Percentiles rank a stretch among this genome's conserved stretches.
phyloP scores from a whole-genome alignment of 2,113 vertebrate genomes.

The Cnemophilus loriae region DNA sequence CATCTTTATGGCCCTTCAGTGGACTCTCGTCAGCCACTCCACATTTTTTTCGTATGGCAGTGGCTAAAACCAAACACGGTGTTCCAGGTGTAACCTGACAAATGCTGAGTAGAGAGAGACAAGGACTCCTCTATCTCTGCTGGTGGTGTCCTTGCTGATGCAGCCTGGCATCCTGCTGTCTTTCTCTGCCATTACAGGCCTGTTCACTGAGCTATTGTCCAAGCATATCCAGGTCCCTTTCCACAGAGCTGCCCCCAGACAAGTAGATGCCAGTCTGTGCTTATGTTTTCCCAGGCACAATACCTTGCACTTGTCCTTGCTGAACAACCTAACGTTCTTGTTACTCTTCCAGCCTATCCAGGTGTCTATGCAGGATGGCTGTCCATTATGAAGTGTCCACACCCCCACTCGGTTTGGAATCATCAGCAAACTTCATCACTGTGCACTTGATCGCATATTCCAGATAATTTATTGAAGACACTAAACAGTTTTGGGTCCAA shows the following conservation, averaged over 20 bases:
- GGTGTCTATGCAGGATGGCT: background rate
- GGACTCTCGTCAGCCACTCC: accelerated
- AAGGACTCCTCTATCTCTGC: background rate
- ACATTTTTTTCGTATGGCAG: background rate
- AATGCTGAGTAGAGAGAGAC: background rate
- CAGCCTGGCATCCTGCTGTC: background rate
- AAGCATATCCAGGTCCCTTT: background rate
- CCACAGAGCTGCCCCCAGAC: background rate
- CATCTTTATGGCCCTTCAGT: background rate
- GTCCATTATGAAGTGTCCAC: background rate
- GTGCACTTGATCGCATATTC: background rate
- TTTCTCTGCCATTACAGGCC: background rate
- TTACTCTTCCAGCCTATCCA: background rate
- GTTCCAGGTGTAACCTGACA: background rate
- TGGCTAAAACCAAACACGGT: background rate
- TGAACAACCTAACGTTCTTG: background rate
- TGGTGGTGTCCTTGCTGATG: background rate
- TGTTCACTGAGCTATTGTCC: background rate
- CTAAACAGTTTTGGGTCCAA: background rate
- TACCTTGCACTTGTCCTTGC: background rate
- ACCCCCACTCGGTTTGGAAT: background rate
- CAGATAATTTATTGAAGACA: background rate
- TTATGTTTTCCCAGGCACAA: background rate
- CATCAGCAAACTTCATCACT: background rate
- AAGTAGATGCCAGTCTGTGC: too few species aligned